A percentile compares a stretch with the other conserved stretches of the same genome.
These are phyloP conservation scores for Chrysotoxum bicinctum DNA, from an alignment of 2,888 invertebrate species.

Conservation along the genomic window DNA sequence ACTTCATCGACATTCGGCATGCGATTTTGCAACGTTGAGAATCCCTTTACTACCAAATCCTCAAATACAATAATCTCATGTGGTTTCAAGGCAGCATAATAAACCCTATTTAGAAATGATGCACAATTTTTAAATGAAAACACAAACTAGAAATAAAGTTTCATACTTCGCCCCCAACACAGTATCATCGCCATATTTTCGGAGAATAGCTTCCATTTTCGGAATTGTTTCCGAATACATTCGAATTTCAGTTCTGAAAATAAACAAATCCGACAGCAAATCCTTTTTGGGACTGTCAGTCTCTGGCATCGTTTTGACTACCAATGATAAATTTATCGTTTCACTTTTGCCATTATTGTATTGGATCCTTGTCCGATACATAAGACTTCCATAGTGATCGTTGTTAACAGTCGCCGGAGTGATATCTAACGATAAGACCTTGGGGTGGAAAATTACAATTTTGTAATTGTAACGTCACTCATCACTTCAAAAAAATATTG, in stretches of 20 bases:
- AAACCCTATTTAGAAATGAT: neutral
- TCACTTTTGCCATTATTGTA: slow-evolving; percentile 6
- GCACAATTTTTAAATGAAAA: neutral
- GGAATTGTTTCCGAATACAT: slow-evolving; percentile 77
- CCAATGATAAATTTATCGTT: slow-evolving; percentile 66
- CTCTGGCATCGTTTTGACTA: slow-evolving; percentile 77
- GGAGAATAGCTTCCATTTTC: slow-evolving; percentile 75
- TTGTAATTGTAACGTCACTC: no score
- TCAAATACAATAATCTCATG: slow-evolving; percentile 4
- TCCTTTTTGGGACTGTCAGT: slow-evolving; percentile 75
- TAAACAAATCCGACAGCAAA: slow-evolving; percentile 67
- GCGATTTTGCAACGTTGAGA: slow-evolving; percentile 56
- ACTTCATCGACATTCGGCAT: slow-evolving; percentile 66
- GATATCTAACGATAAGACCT: slow-evolving; percentile 55
- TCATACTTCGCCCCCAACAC: slow-evolving; percentile 71
- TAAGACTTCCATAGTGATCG: slow-evolving; percentile 75
- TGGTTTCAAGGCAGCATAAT: neutral
- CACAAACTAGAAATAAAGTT: neutral
- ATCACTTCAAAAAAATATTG: no score
- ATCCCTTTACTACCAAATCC: slow-evolving; percentile 53
- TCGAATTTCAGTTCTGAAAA: slow-evolving; percentile 76
- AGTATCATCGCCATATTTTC: slow-evolving; percentile 74
- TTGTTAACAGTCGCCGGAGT: slow-evolving; percentile 72
- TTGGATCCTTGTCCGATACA: slow-evolving; percentile 72
- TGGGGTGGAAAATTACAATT: neutral